Percentiles rank a stretch among this genome's conserved stretches.
Evolutionary conservation across 1,140 invertebrate species (phyloP).

Genomic region (Trichonephila inaurata): DNA sequence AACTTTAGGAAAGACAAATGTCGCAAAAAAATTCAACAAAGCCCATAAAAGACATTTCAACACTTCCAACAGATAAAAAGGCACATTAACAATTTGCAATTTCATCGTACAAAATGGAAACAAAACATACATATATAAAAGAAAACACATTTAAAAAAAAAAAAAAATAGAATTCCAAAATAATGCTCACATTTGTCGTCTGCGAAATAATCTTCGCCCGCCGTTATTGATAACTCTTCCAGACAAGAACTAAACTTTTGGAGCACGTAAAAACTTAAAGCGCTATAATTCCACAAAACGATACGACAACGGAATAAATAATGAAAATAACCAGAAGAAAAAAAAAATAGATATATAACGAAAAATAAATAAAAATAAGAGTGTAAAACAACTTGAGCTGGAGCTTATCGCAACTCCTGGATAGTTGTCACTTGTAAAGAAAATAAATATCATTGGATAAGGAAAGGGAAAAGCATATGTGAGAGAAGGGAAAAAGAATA

Average conservation of each 20-base stretch:
- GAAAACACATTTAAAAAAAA: too few relatives aligned
- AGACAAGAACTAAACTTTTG: neutral
- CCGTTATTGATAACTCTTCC: slow-evolving; percentile 23
- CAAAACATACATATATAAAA: neutral
- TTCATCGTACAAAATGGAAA: neutral
- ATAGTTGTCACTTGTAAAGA: slow-evolving; percentile 53
- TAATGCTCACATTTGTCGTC: neutral
- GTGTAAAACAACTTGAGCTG: slow-evolving; percentile 2
- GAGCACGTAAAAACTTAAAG: neutral
- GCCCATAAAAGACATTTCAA: neutral
- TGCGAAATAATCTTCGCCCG: neutral
- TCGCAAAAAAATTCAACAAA: too few relatives aligned
- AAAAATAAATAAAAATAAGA: neutral
- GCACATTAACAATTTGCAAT: slow-evolving; percentile 21
- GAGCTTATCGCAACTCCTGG: slow-evolving; percentile 27
- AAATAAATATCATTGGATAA: slow-evolving; percentile 53
- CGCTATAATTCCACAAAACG: slow-evolving; percentile 11
- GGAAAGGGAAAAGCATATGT: neutral
- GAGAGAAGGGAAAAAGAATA: neutral
- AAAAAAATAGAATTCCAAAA: neutral
- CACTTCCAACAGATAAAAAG: neutral
- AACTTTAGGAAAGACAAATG: too few relatives aligned
- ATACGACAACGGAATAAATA: neutral
- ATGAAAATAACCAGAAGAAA: neutral
- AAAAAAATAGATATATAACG: neutral